These are phyloP conservation scores for Apeira syringaria DNA, from an alignment of 2,888 invertebrate genomes.

Conservation along the genomic window DNA sequence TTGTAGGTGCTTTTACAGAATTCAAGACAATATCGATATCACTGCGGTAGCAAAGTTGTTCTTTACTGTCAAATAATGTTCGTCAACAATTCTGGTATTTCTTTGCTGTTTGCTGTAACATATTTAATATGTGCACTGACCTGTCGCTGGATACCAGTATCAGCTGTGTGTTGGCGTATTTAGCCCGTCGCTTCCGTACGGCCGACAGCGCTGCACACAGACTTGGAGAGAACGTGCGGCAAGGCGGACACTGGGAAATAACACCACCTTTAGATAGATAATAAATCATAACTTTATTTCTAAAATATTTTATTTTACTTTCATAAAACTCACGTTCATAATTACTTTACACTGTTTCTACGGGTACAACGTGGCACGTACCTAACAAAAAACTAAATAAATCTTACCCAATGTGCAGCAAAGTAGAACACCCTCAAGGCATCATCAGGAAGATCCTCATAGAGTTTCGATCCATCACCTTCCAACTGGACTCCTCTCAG, in stretches of 20 bases:
- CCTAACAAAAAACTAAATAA: not conserved
- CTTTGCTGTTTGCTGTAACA: too few species aligned
- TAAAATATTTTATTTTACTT: too few species aligned
- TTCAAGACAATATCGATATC: too few species aligned
- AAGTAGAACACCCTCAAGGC: slow-evolving; percentile 91
- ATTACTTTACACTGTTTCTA: too few species aligned
- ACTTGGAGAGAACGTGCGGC: slow-evolving; percentile 92
- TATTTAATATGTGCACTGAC: slow-evolving; percentile 62
- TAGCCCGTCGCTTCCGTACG: slow-evolving; percentile 86
- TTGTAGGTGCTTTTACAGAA: too few species aligned
- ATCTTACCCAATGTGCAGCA: slow-evolving; percentile 94
- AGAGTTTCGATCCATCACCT: slow-evolving; percentile 67
- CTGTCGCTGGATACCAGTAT: slow-evolving; percentile 94
- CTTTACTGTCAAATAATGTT: too few species aligned
- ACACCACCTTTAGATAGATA: too few species aligned
- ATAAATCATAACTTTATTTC: too few species aligned
- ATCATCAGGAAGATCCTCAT: slow-evolving; percentile 84
- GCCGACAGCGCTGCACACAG: slow-evolving; percentile 89
- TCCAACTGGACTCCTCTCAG: slow-evolving; percentile 75
- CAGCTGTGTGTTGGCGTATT: slow-evolving; percentile 87
- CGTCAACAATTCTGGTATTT: too few species aligned
- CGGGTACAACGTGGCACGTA: too few species aligned
- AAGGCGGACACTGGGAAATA: slow-evolving; percentile 91
- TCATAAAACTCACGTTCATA: too few species aligned
- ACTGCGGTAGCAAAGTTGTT: too few species aligned